Evolutionary conservation across 2,113 vertebrate species (phyloP), one percentile per base, ranked within the genome.

Genomic region (Chamaea fasciata): DNA sequence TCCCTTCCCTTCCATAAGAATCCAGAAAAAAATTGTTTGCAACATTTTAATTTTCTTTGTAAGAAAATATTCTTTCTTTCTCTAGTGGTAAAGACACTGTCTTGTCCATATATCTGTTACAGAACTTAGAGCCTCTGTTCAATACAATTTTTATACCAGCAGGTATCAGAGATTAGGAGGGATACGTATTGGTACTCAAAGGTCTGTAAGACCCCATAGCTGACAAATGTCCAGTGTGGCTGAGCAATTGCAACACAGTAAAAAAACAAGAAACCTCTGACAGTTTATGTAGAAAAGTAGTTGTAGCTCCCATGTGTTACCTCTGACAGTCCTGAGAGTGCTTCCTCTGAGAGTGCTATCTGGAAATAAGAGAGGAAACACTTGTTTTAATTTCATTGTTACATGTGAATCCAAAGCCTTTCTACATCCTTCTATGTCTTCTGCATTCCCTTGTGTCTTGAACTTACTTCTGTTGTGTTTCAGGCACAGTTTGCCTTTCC

Each of bases 31-130:
- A 81, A 19, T 4, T 28, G 28, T 62, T 79, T 78, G 46, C n/a
- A 56, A 47, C 20, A 11, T 89, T 87, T 90, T 59, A 5, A 35
- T 93, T 92, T 94, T 68, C 60, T 77, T 88, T 53, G 64, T 88
- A 70, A 92, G 57, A 82, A 88, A 79, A 80, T 52, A 63, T 30
- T 91, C 33, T 91, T 96, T 91, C 59, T 92, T 91, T 78, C 60
- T 87, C 0, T 67, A 50, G 67, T 64, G 59, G 15, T 60, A 64
- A 95, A 78, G 73, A 42, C 50, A 41, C 20, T 55, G 57, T 80
- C 86, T 76, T 91, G 63, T 71, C 62, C 27, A 13, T 53, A 4
- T 42, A 31, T 79, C 39, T 87, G 80, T 96, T 78, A 64, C 35
- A 73, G 59, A 91, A n/a, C 60, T 39, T 70, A 76, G 20, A 42